Percentiles rank a stretch among this genome's conserved stretches.
Evolutionary conservation across 1,140 invertebrate genomes (phyloP).

Genomic region (Maniola jurtina): DNA sequence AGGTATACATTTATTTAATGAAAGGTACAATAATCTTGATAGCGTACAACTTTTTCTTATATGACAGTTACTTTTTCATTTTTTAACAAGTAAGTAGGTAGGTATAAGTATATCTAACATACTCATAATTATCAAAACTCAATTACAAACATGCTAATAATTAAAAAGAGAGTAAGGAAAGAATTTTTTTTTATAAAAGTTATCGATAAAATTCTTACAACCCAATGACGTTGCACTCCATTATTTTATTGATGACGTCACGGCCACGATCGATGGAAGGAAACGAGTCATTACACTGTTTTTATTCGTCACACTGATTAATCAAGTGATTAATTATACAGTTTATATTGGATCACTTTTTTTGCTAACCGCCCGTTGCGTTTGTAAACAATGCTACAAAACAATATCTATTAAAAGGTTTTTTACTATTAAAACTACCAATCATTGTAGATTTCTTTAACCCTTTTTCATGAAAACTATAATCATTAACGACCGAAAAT

Average conservation of each 20-base stretch:
- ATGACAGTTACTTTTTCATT: too few species aligned
- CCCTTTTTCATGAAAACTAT: too few species aligned
- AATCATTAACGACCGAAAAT: too few species aligned
- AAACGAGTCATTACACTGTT: constrained; percentile 76
- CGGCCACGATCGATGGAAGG: constrained; percentile 67
- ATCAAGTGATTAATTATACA: constrained; percentile 76
- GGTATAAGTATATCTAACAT: too few species aligned
- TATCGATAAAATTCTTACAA: constrained; percentile 22
- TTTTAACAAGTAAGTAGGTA: too few species aligned
- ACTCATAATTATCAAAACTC: too few species aligned
- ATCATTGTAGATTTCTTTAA: not conserved
- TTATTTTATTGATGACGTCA: constrained; percentile 71
- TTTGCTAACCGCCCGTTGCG: constrained; percentile 43
- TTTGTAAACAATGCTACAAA: constrained; percentile 35
- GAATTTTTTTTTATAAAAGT: not conserved
- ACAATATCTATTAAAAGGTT: constrained; percentile 23
- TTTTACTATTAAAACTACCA: not conserved
- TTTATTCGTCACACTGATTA: constrained; percentile 77
- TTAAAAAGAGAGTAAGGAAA: not conserved
- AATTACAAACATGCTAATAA: too few species aligned
- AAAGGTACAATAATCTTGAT: too few species aligned
- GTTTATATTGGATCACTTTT: constrained; percentile 65
- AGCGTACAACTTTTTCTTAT: too few species aligned
- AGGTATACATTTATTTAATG: too few species aligned
- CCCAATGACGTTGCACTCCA: constrained; percentile 65